phyloP scores from a whole-genome alignment of 2,113 vertebrate genomes.

The Rhipidura dahli region DNA sequence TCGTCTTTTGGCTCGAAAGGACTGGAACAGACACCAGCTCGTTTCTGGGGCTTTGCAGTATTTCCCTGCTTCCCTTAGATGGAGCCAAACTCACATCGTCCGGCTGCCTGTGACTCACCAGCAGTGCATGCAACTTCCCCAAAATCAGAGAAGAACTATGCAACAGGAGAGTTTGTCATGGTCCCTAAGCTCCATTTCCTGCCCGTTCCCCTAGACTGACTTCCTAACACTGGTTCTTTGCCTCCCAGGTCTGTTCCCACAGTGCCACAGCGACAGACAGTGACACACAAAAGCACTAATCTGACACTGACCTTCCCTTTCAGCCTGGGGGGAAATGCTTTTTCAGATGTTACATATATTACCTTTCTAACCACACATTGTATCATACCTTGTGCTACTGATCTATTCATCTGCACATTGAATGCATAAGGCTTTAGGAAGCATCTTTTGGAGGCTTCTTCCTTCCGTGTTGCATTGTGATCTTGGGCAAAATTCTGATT shows the following conservation, averaged over 20 bases:
- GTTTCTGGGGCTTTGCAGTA: background rate
- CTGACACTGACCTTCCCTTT: background rate
- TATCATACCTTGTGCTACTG: background rate
- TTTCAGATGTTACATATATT: background rate
- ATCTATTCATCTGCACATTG: background rate
- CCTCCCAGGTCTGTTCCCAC: background rate
- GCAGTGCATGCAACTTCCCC: background rate
- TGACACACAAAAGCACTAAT: background rate
- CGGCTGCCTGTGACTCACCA: background rate
- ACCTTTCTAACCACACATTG: background rate
- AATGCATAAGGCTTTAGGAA: background rate
- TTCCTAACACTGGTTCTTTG: background rate
- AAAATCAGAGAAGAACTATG: background rate
- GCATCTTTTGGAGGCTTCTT: background rate
- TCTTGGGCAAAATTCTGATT: background rate
- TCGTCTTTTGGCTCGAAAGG: background rate
- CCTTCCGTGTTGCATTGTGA: background rate
- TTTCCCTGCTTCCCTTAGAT: slow-evolving; percentile 26
- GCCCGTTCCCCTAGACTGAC: background rate
- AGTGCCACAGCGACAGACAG: background rate
- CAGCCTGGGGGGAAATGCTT: background rate
- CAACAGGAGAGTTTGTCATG: background rate
- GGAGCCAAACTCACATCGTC: slow-evolving; percentile 21
- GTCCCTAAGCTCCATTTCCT: background rate
- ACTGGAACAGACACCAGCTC: background rate